Base-by-base conservation (phyloP, 2,797 vertebrate species). In the Scolopax rusticola region DNA sequence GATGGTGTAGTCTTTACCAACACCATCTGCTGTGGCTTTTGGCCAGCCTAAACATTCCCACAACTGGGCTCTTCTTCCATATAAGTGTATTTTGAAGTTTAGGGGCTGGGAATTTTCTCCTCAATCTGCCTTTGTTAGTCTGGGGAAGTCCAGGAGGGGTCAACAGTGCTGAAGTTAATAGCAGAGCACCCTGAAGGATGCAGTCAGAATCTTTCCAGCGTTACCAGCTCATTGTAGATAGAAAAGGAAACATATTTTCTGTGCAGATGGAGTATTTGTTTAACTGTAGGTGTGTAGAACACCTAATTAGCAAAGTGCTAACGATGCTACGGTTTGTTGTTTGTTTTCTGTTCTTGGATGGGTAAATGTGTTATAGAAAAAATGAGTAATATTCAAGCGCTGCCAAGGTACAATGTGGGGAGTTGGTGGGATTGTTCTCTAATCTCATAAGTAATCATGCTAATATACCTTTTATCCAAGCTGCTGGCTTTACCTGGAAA, bases 321-420 rank as follows among this genome's bases (percentile, higher is more conserved):
- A 75, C 71, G 67, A 36, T 67, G 41, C 53, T 87, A 45, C 59
- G 61, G 77, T 65, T 87, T 82, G 83, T 61, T 86, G 77, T 75
- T 81, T 79, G 59, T 54, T 64, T 80, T 68, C 54, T 6, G 3
- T 57, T 90, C 89, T 78, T 94, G 89, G 54, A 82, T 77, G 93
- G 80, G 75, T 94, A 90, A 97, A 94, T 28, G 61, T 47, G 45
- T 68, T 95, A 84, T 33, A 84, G 67, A 87, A 73, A 73, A 89
- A 96, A 96, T 41, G n/a, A 17, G 15, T 53, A 53, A 50, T 54
- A 45, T 25, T 64, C 18, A 3, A 14, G 9, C 9, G 4, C 21
- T 88, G 70, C 69, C 75, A 87, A 67, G 28, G 60, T 38, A 59
- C 30, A 30, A 70, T 54, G 64, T 71, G 30, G 75, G 91, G 67